Evolutionary conservation across 1,140 invertebrate species (phyloP).

Genomic region (Scaptodrosophila lebanonensis): DNA sequence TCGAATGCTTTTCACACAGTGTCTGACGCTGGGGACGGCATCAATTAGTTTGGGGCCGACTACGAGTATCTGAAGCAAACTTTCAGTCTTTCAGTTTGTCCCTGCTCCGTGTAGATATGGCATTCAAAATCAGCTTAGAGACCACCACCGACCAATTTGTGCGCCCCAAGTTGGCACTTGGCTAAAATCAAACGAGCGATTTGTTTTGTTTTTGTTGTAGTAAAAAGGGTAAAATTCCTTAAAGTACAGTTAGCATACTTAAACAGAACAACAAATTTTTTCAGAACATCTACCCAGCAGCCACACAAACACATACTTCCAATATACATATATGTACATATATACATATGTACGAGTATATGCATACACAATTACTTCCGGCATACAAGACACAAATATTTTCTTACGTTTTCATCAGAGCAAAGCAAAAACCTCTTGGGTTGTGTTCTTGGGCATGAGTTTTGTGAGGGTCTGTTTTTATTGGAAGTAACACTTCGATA

Average conservation of each 20-base stretch:
- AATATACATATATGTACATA: too few species aligned
- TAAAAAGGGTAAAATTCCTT: slow-evolving; percentile 34
- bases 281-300: slow-evolving; percentile 20
- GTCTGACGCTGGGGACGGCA: slow-evolving; percentile 7
- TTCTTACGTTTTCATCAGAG: too few species aligned
- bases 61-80: too few species aligned
- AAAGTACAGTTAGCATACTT: slow-evolving; percentile 44
- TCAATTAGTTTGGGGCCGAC: too few species aligned
- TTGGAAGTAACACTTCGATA: too few species aligned
- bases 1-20: slow-evolving; percentile 4
- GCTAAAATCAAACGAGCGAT: slow-evolving; percentile 64
- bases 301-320: slow-evolving; percentile 8
- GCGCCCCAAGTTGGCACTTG: slow-evolving; percentile 25
- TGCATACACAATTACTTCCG: too few species aligned
- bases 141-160: slow-evolving; percentile 4
- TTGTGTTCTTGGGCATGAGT: too few species aligned
- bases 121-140: too few species aligned
- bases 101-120: slow-evolving; percentile 1
- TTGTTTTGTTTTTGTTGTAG: slow-evolving; percentile 45
- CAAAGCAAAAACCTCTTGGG: too few species aligned
- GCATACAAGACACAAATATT: too few species aligned
- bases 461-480: too few species aligned
- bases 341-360: too few species aligned
- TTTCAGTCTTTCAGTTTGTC: slow-evolving; percentile 31
- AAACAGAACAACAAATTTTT: slow-evolving; percentile 4